Evolutionary conservation across 2,888 invertebrate genomes (phyloP).

Genomic region (Clusia tigrina): DNA sequence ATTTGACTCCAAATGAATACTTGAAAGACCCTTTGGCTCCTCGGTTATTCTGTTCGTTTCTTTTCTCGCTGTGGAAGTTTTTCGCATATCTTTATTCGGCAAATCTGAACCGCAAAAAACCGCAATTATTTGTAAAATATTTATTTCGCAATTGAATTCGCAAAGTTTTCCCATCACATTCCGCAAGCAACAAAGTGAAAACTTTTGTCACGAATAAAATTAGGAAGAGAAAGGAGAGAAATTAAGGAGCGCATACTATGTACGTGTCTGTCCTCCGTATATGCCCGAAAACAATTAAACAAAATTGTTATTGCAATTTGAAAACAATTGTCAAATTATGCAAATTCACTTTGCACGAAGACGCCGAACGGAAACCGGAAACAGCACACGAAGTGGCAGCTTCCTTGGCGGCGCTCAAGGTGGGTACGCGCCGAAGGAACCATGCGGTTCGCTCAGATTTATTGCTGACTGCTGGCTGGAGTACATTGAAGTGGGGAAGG

Average conservation of each 20-base stretch:
- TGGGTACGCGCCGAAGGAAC: background rate
- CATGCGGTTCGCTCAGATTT: conserved; percentile 5
- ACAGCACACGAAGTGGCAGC: conserved; percentile 33
- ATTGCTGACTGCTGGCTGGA: background rate
- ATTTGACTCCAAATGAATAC: no score
- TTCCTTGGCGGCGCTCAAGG: conserved; percentile 24
- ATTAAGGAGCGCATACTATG: background rate
- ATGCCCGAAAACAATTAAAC: conserved; percentile 50
- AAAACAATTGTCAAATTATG: conserved; percentile 62
- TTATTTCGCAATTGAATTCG: conserved; percentile 54
- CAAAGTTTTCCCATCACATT: conserved; percentile 43
- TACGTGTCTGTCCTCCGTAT: background rate
- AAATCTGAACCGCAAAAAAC: no score
- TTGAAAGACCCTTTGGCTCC: no score
- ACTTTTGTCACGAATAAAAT: conserved; percentile 8
- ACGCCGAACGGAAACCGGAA: conserved; percentile 33
- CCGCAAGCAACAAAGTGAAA: background rate
- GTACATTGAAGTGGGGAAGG: background rate
- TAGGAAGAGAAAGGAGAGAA: background rate
- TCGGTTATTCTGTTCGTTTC: no score
- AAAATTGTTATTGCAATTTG: conserved; percentile 58
- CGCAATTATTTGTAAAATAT: conserved; percentile 57
- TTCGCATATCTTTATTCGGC: no score
- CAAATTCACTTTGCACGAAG: conserved; percentile 45
- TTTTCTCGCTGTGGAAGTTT: no score